Conservation (phyloP, 2,113 vertebrate genomes). For the Pangasianodon gigas region DNA sequence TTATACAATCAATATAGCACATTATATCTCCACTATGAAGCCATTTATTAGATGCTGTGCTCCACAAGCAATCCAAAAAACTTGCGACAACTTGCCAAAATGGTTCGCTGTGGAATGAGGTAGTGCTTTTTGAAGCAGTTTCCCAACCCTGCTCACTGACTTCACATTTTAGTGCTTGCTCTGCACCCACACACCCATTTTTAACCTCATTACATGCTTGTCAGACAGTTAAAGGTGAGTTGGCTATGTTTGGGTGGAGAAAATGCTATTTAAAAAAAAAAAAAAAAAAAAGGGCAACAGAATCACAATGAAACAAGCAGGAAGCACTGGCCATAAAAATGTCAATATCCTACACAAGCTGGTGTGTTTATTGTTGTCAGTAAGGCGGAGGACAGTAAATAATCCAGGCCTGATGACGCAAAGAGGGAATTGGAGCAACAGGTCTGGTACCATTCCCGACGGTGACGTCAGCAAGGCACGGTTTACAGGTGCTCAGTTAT, state of each 20-base stretch:
- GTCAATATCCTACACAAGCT: background rate
- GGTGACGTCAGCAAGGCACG: background rate
- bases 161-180: background rate
- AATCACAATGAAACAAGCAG: background rate
- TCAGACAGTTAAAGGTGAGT: background rate
- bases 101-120: background rate
- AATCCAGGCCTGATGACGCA: slow-evolving; percentile 61
- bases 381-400: background rate
- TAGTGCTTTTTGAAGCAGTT: background rate
- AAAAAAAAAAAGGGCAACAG: background rate
- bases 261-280: background rate
- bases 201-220: background rate
- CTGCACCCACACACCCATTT: background rate
- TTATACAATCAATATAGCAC: background rate
- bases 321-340: background rate
- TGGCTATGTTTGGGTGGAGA: background rate
- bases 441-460: slow-evolving; percentile 61
- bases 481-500: background rate
- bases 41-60: background rate
- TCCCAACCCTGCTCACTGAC: background rate
- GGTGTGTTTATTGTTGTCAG: background rate
- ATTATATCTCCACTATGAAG: background rate
- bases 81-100: slow-evolving; percentile 37
- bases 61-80: background rate
- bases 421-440: slow-evolving; percentile 63